Evolutionary conservation across 2,888 invertebrate genomes (phyloP), one percentile per base, ranked within the genome.

Genomic region (Pollenia labialis): DNA sequence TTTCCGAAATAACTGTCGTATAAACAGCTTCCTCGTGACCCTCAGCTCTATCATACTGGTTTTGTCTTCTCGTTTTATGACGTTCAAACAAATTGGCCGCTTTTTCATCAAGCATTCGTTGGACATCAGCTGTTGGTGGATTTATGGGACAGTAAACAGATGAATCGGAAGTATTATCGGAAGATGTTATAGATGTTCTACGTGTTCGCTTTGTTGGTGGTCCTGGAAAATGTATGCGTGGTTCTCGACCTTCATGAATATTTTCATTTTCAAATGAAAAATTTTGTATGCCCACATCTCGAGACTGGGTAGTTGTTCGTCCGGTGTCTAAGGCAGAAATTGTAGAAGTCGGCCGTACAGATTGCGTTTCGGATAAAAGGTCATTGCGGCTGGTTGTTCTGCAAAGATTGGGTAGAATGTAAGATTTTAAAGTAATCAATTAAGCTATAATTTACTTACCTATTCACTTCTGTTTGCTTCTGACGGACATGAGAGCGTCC

Each of bases 111-210:
- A 93, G 84, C 68, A 93, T 92, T 14, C 91, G 90, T 85, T 93
- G 93, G 10, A 93, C 91, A 89, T 93, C 93, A 11, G 92, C 89
- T 23, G 90, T 89, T 8, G 93, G 92, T 3, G 92, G 91, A 89
- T 93, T 92, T 9, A 93, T 92, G 8, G 93, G 93, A 72, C 93
- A 92, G 77, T 93, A 93, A 1, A 93, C 91, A 0, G 93, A 93
- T 1, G 93, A 93, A 83, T 93, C 93, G 0, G 93, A 93, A 2
- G 93, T 93, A 62, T 93, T 93, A 50, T 92, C 92, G 0, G 92
- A 91, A 7, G 92, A 92, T 0, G 92, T 91, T 4, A 92, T 88
- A 0, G 93, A 93, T 42, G 90, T 91, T 4, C 91, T 90, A 23
- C 92, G 90, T 0, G 90, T 89, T 0, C 89, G 87, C 7, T 88